A percentile compares a stretch with the other conserved stretches of the same genome.
phyloP scores from a whole-genome alignment of 2,888 invertebrate species.

The Alloscopus bannaensis region DNA sequence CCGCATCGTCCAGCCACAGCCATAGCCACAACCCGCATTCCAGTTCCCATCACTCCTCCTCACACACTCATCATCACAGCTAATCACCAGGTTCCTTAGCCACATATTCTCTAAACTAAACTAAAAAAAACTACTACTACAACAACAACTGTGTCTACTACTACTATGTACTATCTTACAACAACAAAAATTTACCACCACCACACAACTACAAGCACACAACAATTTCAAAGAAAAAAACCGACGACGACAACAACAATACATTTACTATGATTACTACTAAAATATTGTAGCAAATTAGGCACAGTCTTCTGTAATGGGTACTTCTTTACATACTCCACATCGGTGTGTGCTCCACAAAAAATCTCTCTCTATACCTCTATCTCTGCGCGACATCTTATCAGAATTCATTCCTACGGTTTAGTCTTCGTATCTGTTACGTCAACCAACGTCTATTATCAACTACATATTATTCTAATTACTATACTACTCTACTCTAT shows the following conservation, averaged over 20 bases:
- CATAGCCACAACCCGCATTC: conserved; percentile 68
- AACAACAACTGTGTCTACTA: background rate
- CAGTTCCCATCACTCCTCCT: conserved; percentile 70
- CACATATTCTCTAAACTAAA: conserved; percentile 62
- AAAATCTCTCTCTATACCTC: no score
- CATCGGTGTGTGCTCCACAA: no score
- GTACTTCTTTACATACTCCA: no score
- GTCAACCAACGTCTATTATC: no score
- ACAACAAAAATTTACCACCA: background rate
- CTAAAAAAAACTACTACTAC: conserved; percentile 23
- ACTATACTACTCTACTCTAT: no score
- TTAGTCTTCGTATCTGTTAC: no score
- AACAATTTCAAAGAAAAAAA: background rate
- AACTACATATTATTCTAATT: no score
- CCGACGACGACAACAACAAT: background rate
- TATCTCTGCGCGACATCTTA: no score
- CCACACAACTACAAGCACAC: background rate
- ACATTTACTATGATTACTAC: no score
- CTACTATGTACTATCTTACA: background rate
- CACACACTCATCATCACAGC: conserved; percentile 71
- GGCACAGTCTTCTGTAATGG: no score
- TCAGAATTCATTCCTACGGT: no score
- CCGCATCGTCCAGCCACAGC: conserved; percentile 71
- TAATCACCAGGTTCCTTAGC: conserved; percentile 72
- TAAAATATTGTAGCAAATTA: no score